Evolutionary conservation across 2,113 vertebrate species (phyloP).

Genomic region (Colius striatus): DNA sequence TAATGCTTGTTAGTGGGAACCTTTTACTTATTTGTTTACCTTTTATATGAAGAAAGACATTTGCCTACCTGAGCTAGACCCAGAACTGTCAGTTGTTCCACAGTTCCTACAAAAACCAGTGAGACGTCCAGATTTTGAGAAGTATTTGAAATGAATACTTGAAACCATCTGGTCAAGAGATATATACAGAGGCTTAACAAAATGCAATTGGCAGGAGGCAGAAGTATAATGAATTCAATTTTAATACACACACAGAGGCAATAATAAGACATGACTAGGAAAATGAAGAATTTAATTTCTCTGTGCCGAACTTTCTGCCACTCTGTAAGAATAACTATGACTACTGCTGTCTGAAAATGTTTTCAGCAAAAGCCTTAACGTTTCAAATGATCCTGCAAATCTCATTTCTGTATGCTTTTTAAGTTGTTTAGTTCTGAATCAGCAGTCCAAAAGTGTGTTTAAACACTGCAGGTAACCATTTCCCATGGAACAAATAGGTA

Average conservation of each 20-base stretch:
- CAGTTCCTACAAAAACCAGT: not conserved
- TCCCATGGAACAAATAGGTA: constrained; percentile 81
- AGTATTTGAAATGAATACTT: constrained; percentile 37
- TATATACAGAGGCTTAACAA: not conserved
- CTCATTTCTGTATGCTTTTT: constrained; percentile 73
- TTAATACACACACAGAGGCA: not conserved
- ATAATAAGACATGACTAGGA: not conserved
- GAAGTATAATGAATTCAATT: constrained; percentile 33
- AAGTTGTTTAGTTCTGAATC: constrained; percentile 81
- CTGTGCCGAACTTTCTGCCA: constrained; percentile 51
- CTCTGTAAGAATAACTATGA: constrained; percentile 62
- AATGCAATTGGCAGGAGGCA: not conserved
- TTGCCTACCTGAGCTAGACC: not conserved
- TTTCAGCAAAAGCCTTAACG: constrained; percentile 62
- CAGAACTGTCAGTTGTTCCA: constrained; percentile 26
- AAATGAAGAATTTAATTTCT: constrained; percentile 60
- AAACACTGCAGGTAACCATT: constrained; percentile 79
- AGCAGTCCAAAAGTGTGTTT: constrained; percentile 79
- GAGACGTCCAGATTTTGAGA: not conserved
- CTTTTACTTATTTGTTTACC: not conserved
- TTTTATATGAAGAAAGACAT: constrained; percentile 2
- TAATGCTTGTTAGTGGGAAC: not conserved
- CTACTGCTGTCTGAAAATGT: constrained; percentile 59
- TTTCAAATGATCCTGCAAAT: constrained; percentile 74
- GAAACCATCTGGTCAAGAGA: constrained; percentile 59